phyloP scores from a whole-genome alignment of 2,888 invertebrate species.

The Embidobia sp. region DNA sequence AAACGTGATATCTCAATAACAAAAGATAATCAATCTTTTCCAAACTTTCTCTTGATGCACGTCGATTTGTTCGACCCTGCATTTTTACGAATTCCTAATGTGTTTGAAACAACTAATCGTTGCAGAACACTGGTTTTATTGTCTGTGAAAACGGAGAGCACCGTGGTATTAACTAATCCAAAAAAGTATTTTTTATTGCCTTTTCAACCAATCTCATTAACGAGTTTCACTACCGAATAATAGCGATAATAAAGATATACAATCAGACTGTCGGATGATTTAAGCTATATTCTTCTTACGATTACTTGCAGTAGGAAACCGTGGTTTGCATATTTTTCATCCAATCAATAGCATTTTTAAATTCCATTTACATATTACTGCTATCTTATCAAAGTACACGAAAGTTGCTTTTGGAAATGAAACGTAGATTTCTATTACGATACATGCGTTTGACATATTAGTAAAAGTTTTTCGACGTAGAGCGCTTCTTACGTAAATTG shows the following conservation, averaged over 20 bases:
- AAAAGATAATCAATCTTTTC: constrained; percentile 16
- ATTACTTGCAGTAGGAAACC: no score
- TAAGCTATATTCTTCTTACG: no score
- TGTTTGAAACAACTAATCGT: constrained; percentile 13
- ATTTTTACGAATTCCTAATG: neutral
- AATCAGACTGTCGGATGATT: no score
- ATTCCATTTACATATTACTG: no score
- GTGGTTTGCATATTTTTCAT: no score
- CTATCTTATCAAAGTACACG: no score
- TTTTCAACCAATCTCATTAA: constrained; percentile 11
- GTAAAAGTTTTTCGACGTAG: constrained; percentile 5
- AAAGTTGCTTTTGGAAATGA: constrained; percentile 24
- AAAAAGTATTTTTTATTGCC: constrained; percentile 3
- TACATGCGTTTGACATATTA: constrained; percentile 35
- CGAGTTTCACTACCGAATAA: constrained; percentile 13
- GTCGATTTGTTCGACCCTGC: constrained; percentile 8
- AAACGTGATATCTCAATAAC: constrained; percentile 10
- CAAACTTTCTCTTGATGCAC: constrained; percentile 14
- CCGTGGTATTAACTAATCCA: neutral
- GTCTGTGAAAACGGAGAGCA: constrained; percentile 1
- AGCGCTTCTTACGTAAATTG: neutral
- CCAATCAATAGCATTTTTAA: no score
- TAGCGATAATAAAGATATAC: constrained; percentile 14
- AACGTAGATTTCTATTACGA: constrained; percentile 27
- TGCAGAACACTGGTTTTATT: neutral